Base-by-base conservation (phyloP, 2,888 invertebrate genomes). In the Drosophila paramelanica region DNA sequence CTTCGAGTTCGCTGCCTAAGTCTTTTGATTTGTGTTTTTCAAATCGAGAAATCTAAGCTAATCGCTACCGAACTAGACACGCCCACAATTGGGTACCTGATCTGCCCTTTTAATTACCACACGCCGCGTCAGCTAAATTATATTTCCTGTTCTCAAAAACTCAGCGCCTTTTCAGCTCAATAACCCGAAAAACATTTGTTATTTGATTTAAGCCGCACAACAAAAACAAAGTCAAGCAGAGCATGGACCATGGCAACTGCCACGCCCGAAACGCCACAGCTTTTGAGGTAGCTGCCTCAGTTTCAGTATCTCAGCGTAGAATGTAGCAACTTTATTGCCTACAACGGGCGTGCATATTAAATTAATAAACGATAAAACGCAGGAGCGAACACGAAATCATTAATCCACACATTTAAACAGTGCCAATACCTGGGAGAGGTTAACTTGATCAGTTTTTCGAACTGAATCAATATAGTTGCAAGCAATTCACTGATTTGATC, bases 311-410 rank as follows among this genome's bases (percentile, higher is more conserved):
- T 39, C 55, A 80, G 90, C 88, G 89, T 90, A 87, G 90, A 90
- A 90, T 90, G 90, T 90, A 89, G 90, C 91, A 90, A 90, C 91
- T 90, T 90, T 90, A 90, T 90, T 90, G 90, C 77, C 49, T 67
- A 73, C 43, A 60, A 85, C 87, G 87, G 90, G 90, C 89, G 90
- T 91, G 88, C 91, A 90, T 90, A 90, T 91, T 90, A 88, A 90
- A 90, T 90, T 84, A 89, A 86, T 88, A 79, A 70, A 75, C 64
- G 51, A 67, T 55, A 60, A 60, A 61, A 61, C 5, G 51, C 46
- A 46, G 55, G 23, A 62, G 38, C 53, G 38, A 31, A 51, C 45
- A 42, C 20, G 14, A 53, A 45, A 49, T 8, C 39, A 39, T 47
- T 55, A 59, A 59, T 52, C 36, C 52, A 43, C 33, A 33, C 13